Conservation (phyloP, 2,888 invertebrate species). For the Plebejus melissa region DNA sequence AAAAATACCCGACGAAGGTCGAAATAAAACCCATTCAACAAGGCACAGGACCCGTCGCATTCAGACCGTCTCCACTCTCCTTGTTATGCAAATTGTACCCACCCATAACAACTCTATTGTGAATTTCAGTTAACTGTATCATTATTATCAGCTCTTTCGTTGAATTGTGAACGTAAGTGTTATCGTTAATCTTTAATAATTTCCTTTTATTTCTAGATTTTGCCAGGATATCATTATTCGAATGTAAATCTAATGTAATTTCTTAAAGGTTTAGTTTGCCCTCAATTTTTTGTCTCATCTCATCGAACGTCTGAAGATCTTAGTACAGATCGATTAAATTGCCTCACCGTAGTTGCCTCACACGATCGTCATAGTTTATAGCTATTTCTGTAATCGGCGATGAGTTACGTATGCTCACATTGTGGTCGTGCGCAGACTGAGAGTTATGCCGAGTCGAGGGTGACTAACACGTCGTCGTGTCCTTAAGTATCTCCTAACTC, state of each 20-base stretch:
- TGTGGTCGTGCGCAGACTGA: slow-evolving; percentile 17
- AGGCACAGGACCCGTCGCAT: background rate
- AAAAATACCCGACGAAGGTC: slow-evolving; percentile 33
- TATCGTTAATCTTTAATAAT: background rate
- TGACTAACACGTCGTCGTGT: slow-evolving; percentile 21
- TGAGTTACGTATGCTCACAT: slow-evolving; percentile 13
- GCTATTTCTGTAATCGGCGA: slow-evolving; percentile 17
- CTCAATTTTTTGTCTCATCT: background rate
- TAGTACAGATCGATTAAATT: background rate
- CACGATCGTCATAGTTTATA: background rate
- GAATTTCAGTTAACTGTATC: slow-evolving; percentile 6
- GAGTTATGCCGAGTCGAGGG: slow-evolving; percentile 7
- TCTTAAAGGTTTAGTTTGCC: background rate
- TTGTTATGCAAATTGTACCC: slow-evolving; percentile 37
- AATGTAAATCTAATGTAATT: background rate
- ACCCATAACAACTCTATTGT: slow-evolving; percentile 15
- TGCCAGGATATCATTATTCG: no score
- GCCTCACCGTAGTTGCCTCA: background rate
- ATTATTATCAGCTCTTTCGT: slow-evolving; percentile 2
- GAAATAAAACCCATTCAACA: slow-evolving; percentile 30
- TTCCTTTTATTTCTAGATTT: background rate
- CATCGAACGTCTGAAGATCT: background rate
- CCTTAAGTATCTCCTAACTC: slow-evolving; percentile 1
- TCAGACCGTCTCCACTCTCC: slow-evolving; percentile 31
- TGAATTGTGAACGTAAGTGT: background rate